Conservation (phyloP, 1,140 invertebrate genomes). For the Polyergus mexicanus region DNA sequence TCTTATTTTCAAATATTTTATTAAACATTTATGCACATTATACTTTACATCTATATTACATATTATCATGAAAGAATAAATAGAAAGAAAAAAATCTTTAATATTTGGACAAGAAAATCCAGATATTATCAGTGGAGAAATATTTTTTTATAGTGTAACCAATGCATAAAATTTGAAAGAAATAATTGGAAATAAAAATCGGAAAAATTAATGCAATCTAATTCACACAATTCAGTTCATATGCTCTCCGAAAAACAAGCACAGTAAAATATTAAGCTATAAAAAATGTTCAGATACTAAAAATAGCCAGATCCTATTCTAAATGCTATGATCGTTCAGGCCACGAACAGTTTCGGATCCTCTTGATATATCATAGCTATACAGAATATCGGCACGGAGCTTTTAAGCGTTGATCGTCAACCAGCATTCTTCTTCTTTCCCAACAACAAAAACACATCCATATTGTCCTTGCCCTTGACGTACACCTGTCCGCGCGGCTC, state of each 20-base stretch:
- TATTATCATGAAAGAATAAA: background rate
- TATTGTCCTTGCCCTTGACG: slow-evolving; percentile 98
- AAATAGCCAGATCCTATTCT: slow-evolving; percentile 38
- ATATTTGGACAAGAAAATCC: background rate
- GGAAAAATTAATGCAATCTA: background rate
- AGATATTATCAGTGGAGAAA: background rate
- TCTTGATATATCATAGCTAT: slow-evolving; percentile 30
- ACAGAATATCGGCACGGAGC: slow-evolving; percentile 29
- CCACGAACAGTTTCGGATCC: slow-evolving; percentile 36
- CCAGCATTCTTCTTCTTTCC: slow-evolving; percentile 82
- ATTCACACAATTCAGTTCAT: background rate
- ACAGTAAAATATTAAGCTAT: slow-evolving; percentile 10
- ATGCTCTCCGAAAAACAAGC: background rate
- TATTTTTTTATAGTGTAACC: background rate
- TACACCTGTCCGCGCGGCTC: slow-evolving; percentile 95
- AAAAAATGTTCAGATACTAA: slow-evolving; percentile 13
- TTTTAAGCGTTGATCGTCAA: slow-evolving; percentile 39
- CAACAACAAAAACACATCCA: slow-evolving; percentile 94
- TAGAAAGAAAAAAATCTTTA: background rate
- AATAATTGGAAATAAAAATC: background rate
- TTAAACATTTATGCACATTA: slow-evolving; percentile 5
- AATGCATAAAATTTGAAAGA: background rate
- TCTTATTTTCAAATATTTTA: slow-evolving; percentile 12
- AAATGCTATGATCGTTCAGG: slow-evolving; percentile 49
- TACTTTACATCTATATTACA: background rate